These are phyloP conservation scores for Amblyjoppa fuscipennis DNA, from an alignment of 2,888 invertebrate species.

Conservation along the genomic window DNA sequence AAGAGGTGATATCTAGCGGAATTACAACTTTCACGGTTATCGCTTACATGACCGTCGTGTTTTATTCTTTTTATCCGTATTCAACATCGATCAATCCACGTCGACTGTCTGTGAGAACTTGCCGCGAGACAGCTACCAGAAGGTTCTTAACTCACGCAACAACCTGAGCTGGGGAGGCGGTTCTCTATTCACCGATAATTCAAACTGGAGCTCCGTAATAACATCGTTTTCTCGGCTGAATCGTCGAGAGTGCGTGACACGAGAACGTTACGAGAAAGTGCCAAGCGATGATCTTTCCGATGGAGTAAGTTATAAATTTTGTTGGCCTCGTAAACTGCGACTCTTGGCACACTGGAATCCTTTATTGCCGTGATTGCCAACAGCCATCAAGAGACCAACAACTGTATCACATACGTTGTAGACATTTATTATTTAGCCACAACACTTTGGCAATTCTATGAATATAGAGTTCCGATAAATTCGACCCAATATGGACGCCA, in stretches of 20 bases:
- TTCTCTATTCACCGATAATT: background rate
- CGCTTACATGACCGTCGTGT: background rate
- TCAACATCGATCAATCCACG: background rate
- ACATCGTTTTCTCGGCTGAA: background rate
- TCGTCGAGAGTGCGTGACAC: constrained; percentile 10
- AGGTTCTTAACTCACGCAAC: constrained; percentile 14
- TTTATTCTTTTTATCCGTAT: background rate
- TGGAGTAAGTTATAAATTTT: background rate
- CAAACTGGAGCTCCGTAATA: background rate
- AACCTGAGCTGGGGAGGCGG: background rate
- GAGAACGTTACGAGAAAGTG: background rate
- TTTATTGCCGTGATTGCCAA: background rate
- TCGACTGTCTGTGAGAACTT: constrained; percentile 10
- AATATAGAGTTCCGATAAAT: background rate
- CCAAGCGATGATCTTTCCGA: background rate
- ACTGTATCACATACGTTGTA: background rate
- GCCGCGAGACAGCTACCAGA: background rate
- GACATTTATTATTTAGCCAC: background rate
- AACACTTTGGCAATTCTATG: background rate
- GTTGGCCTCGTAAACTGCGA: background rate
- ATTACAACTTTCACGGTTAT: background rate
- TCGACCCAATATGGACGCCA: background rate
- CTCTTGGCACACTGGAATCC: background rate
- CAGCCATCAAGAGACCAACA: background rate
- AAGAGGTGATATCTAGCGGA: background rate